Percentiles rank a stretch among this genome's conserved stretches.
phyloP scores from a whole-genome alignment of 1,140 invertebrate species.

The Psilanteris sp. region DNA sequence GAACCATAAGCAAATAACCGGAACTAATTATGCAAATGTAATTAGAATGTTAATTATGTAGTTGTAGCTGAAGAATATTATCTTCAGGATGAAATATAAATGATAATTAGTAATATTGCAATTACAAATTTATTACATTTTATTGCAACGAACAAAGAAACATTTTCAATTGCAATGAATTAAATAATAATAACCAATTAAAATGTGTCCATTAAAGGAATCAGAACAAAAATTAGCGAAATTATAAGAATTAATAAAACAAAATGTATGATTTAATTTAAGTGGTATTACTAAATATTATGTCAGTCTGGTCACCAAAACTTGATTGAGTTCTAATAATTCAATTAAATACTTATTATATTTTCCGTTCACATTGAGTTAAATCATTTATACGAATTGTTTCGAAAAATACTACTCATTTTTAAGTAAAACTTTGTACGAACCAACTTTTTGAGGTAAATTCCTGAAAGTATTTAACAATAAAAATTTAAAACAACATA shows the following conservation, averaged over 20 bases:
- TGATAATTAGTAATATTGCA: constrained; percentile 25
- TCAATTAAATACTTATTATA: too few species aligned
- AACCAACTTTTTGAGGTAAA: constrained; percentile 1
- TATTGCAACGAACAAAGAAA: too few species aligned
- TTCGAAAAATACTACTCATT: too few species aligned
- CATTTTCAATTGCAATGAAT: neutral
- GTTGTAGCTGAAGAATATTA: constrained; percentile 17
- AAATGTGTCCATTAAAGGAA: too few species aligned
- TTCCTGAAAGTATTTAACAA: constrained; percentile 6
- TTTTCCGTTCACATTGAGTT: too few species aligned
- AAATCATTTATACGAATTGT: too few species aligned
- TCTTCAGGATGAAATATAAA: constrained; percentile 19
- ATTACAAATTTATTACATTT: too few species aligned
- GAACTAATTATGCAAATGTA: constrained; percentile 32
- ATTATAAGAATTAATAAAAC: neutral
- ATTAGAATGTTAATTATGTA: constrained; percentile 24
- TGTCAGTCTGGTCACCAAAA: too few species aligned
- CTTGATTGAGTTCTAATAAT: too few species aligned
- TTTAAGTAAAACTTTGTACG: too few species aligned
- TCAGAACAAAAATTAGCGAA: too few species aligned
- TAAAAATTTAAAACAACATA: constrained; percentile 9
- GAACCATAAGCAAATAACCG: constrained; percentile 7
- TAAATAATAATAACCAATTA: neutral
- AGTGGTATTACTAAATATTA: neutral
- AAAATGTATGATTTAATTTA: neutral